phyloP scores from a whole-genome alignment of 1,140 invertebrate genomes.

The Scaptomyza pallida region DNA sequence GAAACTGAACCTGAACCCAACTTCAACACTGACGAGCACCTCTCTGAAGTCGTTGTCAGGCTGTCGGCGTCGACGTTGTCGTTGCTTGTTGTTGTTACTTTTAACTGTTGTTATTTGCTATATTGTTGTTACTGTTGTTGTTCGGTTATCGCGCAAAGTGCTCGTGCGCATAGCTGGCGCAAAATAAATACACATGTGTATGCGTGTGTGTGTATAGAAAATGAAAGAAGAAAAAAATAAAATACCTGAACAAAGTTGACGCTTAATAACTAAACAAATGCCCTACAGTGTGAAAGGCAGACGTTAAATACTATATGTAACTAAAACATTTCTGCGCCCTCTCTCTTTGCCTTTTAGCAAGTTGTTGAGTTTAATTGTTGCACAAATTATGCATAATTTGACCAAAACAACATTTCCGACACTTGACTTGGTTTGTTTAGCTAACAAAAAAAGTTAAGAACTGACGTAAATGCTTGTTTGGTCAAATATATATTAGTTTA shows the following conservation, averaged over 20 bases:
- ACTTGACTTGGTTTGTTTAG: slow-evolving; percentile 29
- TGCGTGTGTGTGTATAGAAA: slow-evolving; percentile 20
- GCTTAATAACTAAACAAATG: slow-evolving; percentile 75
- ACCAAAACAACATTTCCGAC: slow-evolving; percentile 59
- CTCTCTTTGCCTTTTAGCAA: background rate
- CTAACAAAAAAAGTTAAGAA: slow-evolving; percentile 25
- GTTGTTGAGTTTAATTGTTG: slow-evolving; percentile 67
- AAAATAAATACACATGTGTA: slow-evolving; percentile 26
- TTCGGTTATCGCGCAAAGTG: slow-evolving; percentile 71
- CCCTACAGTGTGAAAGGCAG: slow-evolving; percentile 69
- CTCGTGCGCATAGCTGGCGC: slow-evolving; percentile 65
- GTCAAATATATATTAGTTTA: slow-evolving; percentile 60
- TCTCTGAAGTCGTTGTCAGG: slow-evolving; percentile 57
- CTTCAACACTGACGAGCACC: slow-evolving; percentile 53
- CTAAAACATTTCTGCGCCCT: slow-evolving; percentile 9
- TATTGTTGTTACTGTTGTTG: slow-evolving; percentile 7
- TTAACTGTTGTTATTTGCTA: background rate
- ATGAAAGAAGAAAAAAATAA: slow-evolving; percentile 37
- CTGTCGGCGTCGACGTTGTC: slow-evolving; percentile 24
- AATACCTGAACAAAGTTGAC: slow-evolving; percentile 53
- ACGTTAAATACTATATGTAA: background rate
- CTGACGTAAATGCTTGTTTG: slow-evolving; percentile 37
- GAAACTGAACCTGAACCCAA: slow-evolving; percentile 73
- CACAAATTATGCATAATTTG: slow-evolving; percentile 69
- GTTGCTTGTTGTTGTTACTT: slow-evolving; percentile 14